Conservation (phyloP, 2,888 invertebrate genomes). For the Sussaba pulchella region DNA sequence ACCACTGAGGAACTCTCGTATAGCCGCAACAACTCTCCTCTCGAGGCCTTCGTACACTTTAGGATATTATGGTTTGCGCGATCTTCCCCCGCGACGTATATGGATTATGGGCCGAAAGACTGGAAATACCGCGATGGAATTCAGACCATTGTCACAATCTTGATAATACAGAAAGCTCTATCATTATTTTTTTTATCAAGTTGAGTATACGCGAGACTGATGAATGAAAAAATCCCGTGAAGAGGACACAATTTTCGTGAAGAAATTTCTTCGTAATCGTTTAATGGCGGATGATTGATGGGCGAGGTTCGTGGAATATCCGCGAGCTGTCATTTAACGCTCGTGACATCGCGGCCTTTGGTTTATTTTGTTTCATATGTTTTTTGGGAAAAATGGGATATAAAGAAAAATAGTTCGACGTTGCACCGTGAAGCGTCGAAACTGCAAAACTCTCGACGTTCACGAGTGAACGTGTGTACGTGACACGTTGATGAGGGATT, state of each 20-base stretch:
- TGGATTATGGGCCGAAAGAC: constrained; percentile 33
- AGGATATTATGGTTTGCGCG: constrained; percentile 54
- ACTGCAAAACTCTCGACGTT: constrained; percentile 38
- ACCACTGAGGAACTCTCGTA: constrained; percentile 41
- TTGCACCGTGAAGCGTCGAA: background rate
- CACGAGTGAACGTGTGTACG: constrained; percentile 11
- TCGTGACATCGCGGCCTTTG: too few species aligned
- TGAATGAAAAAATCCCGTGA: too few species aligned
- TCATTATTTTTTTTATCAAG: background rate
- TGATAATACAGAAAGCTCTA: constrained; percentile 4
- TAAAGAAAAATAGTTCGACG: too few species aligned
- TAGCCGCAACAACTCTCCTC: constrained; percentile 15
- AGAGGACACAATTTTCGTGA: too few species aligned
- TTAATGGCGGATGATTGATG: too few species aligned
- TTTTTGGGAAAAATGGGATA: too few species aligned
- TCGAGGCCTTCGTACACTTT: constrained; percentile 53
- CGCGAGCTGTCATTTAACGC: too few species aligned
- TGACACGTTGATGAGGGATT: constrained; percentile 70
- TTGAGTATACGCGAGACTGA: too few species aligned
- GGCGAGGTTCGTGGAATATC: too few species aligned
- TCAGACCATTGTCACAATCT: constrained; percentile 14
- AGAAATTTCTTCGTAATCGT: background rate
- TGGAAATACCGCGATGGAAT: constrained; percentile 15
- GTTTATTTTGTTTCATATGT: too few species aligned
- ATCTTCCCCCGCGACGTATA: constrained; percentile 15